Conservation (phyloP, 2,888 invertebrate species). For the Charanyca ferruginea region DNA sequence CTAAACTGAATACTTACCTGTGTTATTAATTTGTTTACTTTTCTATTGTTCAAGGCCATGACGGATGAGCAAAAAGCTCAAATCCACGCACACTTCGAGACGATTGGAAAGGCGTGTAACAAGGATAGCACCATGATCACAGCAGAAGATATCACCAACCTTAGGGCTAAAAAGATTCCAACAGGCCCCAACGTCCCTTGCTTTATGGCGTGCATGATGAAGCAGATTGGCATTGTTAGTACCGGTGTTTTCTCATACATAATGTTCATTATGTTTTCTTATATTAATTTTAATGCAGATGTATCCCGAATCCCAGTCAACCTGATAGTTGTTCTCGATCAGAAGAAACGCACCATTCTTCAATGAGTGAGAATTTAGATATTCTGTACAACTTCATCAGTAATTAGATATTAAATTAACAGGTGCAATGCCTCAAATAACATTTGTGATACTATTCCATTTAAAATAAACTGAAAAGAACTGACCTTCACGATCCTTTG, state of each 20-base stretch:
- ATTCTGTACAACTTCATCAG: too few species aligned
- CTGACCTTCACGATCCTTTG: too few species aligned
- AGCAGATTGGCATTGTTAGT: slow-evolving; percentile 81
- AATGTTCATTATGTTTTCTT: not conserved
- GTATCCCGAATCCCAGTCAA: not conserved
- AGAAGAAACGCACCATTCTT: not conserved
- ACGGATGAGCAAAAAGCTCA: slow-evolving; percentile 78
- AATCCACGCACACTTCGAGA: slow-evolving; percentile 79
- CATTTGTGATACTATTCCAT: too few species aligned
- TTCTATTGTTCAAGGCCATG: slow-evolving; percentile 75
- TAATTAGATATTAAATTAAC: too few species aligned
- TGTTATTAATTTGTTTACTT: not conserved
- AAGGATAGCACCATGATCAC: slow-evolving; percentile 72
- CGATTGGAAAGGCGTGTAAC: slow-evolving; percentile 76
- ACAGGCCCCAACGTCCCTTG: slow-evolving; percentile 80
- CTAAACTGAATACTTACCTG: slow-evolving; percentile 4
- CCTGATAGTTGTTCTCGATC: not conserved
- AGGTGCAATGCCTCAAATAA: too few species aligned
- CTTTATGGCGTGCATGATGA: slow-evolving; percentile 83
- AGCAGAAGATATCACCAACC: slow-evolving; percentile 74
- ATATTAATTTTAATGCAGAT: not conserved
- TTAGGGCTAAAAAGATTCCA: slow-evolving; percentile 74
- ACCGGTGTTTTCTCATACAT: not conserved
- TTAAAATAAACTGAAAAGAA: too few species aligned
- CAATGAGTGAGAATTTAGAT: not conserved